These are phyloP conservation scores for Pantherophis alleghaniensis DNA, from an alignment of 2,797 vertebrate genomes.

Conservation along the genomic window DNA sequence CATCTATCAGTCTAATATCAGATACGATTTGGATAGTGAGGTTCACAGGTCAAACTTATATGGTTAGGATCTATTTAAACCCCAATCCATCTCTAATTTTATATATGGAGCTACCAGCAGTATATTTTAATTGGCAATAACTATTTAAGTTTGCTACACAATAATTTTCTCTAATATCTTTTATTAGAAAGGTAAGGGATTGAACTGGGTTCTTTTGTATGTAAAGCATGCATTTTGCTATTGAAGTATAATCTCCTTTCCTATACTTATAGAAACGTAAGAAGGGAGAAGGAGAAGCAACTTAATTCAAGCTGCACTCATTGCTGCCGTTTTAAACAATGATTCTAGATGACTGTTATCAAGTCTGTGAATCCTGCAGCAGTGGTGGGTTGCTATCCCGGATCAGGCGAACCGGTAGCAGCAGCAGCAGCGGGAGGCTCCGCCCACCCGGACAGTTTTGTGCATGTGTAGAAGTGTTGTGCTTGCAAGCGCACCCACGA, in stretches of 20 bases:
- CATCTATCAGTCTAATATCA: neutral
- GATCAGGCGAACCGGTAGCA: too few relatives aligned
- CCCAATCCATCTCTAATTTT: neutral
- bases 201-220: neutral
- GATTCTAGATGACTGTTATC: neutral
- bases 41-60: neutral
- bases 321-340: neutral
- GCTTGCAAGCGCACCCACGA: too few relatives aligned
- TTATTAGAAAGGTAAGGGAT: neutral
- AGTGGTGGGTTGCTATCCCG: too few relatives aligned
- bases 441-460: too few relatives aligned
- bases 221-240: neutral
- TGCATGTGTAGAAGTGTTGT: too few relatives aligned
- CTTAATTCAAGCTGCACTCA: neutral
- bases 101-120: neutral
- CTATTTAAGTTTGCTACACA: neutral
- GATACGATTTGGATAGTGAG: neutral
- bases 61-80: neutral
- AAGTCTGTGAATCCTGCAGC: neutral
- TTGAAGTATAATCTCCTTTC: neutral
- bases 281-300: neutral
- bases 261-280: neutral
- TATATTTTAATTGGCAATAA: neutral
- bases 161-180: neutral
- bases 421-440: too few relatives aligned